A percentile compares a stretch with the other conserved stretches of the same genome.
phyloP scores from a whole-genome alignment of 2,113 vertebrate genomes.

The Grallaria varia region DNA sequence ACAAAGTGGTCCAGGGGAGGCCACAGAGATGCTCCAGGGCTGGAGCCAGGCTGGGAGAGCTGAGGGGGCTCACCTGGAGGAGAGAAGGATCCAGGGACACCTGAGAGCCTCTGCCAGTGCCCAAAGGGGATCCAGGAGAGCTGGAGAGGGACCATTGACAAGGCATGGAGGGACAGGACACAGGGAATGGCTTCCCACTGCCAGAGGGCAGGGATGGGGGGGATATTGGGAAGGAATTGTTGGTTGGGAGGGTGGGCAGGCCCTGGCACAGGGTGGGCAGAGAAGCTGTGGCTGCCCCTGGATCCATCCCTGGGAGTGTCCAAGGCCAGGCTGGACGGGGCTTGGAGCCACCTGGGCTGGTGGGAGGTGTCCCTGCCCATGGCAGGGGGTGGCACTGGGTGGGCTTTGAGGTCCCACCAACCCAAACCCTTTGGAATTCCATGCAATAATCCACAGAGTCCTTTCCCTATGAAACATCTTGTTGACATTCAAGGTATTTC shows the following conservation, averaged over 20 bases:
- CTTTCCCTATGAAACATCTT: background rate
- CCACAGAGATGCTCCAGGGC: accelerated
- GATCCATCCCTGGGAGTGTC: background rate
- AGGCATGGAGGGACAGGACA: no score
- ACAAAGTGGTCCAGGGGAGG: background rate
- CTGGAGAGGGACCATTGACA: no score
- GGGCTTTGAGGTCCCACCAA: background rate
- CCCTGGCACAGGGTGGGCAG: background rate
- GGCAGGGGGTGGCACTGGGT: background rate
- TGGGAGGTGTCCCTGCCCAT: background rate
- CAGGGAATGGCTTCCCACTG: no score
- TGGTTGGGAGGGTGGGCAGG: no score
- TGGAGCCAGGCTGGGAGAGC: background rate
- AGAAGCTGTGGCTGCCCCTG: background rate
- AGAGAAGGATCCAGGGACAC: background rate
- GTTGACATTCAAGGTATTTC: background rate
- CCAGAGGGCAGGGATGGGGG: no score
- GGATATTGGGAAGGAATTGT: no score
- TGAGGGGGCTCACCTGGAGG: background rate
- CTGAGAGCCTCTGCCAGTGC: background rate
- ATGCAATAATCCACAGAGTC: background rate
- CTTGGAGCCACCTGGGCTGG: background rate
- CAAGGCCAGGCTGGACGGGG: background rate
- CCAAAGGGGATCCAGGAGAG: background rate
- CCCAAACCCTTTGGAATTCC: background rate